Evolutionary conservation across 2,888 invertebrate genomes (phyloP).

Genomic region (Drosophila pseudotakahashii): DNA sequence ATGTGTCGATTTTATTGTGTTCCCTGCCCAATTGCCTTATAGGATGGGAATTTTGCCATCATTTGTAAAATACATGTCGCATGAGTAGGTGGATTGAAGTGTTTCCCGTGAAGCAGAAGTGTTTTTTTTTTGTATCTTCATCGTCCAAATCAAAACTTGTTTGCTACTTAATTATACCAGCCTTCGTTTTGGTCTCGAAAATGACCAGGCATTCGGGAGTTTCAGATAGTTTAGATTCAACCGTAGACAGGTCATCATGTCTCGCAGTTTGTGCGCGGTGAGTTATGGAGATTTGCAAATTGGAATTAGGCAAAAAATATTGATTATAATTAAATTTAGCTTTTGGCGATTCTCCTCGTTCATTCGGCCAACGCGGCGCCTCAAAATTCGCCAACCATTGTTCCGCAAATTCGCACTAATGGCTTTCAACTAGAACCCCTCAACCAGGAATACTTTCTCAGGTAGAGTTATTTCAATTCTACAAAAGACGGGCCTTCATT

Average conservation of each 20-base stretch:
- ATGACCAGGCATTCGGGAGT: slow-evolving; percentile 17
- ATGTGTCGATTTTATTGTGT: slow-evolving; percentile 20
- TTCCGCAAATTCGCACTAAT: slow-evolving; percentile 33
- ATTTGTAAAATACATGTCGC: slow-evolving; percentile 11
- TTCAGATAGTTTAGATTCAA: slow-evolving; percentile 6
- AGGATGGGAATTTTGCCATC: slow-evolving; percentile 6
- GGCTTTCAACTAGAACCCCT: slow-evolving; percentile 36
- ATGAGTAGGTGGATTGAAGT: slow-evolving; percentile 33
- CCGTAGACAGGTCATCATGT: slow-evolving; percentile 40
- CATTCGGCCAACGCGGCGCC: slow-evolving; percentile 9
- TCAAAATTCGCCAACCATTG: slow-evolving; percentile 26
- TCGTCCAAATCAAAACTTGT: slow-evolving; percentile 37
- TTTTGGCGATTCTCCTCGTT: slow-evolving; percentile 25
- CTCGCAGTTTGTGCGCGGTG: slow-evolving; percentile 21
- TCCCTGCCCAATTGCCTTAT: slow-evolving; percentile 10
- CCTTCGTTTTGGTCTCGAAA: slow-evolving; percentile 19
- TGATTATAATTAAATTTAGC: slow-evolving; percentile 23
- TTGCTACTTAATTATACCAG: slow-evolving; percentile 32
- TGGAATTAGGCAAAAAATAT: neutral
- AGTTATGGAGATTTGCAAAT: slow-evolving; percentile 8
- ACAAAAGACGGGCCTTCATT: no score
- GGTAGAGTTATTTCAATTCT: slow-evolving; percentile 22
- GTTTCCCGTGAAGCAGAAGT: slow-evolving; percentile 3
- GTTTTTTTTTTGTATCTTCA: slow-evolving; percentile 33
- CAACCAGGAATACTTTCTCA: slow-evolving; percentile 34